Conservation (phyloP, 2,113 vertebrate species). For the Manacus vitellinus region DNA sequence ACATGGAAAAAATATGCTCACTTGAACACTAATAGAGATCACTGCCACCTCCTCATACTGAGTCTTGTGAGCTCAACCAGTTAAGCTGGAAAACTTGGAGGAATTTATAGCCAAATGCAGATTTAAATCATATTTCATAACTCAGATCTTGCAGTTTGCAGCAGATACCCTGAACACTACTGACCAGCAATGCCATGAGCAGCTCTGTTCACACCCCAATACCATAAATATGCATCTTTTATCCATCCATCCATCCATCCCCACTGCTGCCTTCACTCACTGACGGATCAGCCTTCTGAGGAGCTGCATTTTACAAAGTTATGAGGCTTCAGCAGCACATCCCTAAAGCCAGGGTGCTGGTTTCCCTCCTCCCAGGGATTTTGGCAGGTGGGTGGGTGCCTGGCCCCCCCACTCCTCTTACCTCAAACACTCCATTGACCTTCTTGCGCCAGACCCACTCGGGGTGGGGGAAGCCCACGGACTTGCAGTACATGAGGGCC, state of each 20-base stretch:
- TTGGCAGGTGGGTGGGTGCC: neutral
- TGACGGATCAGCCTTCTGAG: neutral
- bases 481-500: conserved; percentile 92
- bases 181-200: neutral
- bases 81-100: neutral
- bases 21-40: neutral
- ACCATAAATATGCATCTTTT: rapidly evolving
- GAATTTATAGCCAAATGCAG: neutral
- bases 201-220: neutral
- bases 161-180: neutral
- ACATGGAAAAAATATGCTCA: neutral
- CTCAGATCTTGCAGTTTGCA: neutral
- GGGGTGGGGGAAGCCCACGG: conserved; percentile 93
- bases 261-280: neutral
- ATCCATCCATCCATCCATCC: neutral
- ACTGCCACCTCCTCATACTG: neutral
- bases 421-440: conserved; percentile 77
- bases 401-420: conserved; percentile 45
- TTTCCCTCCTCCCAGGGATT: neutral
- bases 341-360: neutral
- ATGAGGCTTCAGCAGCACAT: rapidly evolving
- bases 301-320: neutral
- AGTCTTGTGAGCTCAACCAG: neutral
- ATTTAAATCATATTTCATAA: neutral
- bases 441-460: conserved; percentile 91